Conservation (phyloP, 1,140 invertebrate genomes). For the Teleopsis dalmanni region DNA sequence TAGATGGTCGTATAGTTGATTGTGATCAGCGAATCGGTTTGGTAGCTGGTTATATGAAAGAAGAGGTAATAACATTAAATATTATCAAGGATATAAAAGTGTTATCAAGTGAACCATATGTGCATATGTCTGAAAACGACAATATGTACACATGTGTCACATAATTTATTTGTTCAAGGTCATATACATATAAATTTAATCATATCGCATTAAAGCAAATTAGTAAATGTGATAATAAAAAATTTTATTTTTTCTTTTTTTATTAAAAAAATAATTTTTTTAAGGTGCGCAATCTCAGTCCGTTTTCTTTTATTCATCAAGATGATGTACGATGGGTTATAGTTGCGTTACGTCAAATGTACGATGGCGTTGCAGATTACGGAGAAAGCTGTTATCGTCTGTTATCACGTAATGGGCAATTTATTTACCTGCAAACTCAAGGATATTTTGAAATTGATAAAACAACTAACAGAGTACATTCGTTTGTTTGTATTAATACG, state of each 20-base stretch:
- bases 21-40: constrained; percentile 79
- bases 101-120: too few relatives aligned
- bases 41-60: constrained; percentile 75
- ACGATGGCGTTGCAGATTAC: constrained; percentile 61
- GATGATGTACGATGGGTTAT: constrained; percentile 79
- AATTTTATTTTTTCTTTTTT: neutral
- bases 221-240: too few relatives aligned
- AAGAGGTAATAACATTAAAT: too few relatives aligned
- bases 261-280: constrained; percentile 1
- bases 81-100: too few relatives aligned
- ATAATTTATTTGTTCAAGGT: too few relatives aligned
- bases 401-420: constrained; percentile 65
- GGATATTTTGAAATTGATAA: constrained; percentile 70
- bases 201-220: too few relatives aligned
- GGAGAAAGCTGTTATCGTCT: constrained; percentile 76
- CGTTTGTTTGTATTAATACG: constrained; percentile 78
- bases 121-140: too few relatives aligned
- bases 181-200: too few relatives aligned
- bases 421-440: constrained; percentile 70
- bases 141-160: too few relatives aligned
- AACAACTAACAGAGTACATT: constrained; percentile 61
- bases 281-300: constrained; percentile 51
- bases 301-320: constrained; percentile 78
- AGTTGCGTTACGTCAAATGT: constrained; percentile 77
- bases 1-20: constrained; percentile 76